Percentiles rank a stretch among this genome's conserved stretches.
phyloP scores from a whole-genome alignment of 2,888 invertebrate genomes.

The Orthonevra nobilis region DNA sequence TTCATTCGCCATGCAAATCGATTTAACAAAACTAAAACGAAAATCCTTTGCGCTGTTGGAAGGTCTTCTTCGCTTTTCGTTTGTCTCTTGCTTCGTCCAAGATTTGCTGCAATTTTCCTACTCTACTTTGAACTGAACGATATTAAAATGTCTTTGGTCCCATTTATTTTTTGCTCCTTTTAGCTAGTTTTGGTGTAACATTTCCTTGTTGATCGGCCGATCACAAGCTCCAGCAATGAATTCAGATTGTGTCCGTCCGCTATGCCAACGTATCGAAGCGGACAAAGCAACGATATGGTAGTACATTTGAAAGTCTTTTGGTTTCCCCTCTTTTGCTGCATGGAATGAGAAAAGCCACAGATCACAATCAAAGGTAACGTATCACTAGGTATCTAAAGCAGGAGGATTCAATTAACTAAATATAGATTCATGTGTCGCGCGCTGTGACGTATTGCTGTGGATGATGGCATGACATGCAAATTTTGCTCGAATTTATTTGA shows the following conservation, averaged over 20 bases:
- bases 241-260: too few relatives aligned
- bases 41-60: constrained; percentile 28
- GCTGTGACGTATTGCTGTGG: constrained; percentile 56
- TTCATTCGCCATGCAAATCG: constrained; percentile 64
- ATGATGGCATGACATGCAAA: constrained; percentile 54
- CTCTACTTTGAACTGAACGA: constrained; percentile 58
- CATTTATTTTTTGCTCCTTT: constrained; percentile 41
- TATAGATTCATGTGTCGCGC: constrained; percentile 50
- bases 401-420: constrained; percentile 67
- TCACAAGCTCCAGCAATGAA: constrained; percentile 28
- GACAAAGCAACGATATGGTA: constrained; percentile 45
- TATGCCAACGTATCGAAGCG: constrained; percentile 41
- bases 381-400: constrained; percentile 59
- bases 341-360: constrained; percentile 39
- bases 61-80: constrained; percentile 9
- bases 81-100: constrained; percentile 37
- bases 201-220: constrained; percentile 67
- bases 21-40: constrained; percentile 55
- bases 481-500: constrained; percentile 31
- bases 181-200: constrained; percentile 58
- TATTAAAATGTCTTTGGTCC: constrained; percentile 67
- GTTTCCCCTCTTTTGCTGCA: constrained; percentile 6
- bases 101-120: constrained; percentile 43
- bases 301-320: constrained; percentile 62
- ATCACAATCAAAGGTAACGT: constrained; percentile 54